These are phyloP conservation scores for Xanthia icteritia DNA, from an alignment of 2,888 invertebrate species.

Conservation along the genomic window DNA sequence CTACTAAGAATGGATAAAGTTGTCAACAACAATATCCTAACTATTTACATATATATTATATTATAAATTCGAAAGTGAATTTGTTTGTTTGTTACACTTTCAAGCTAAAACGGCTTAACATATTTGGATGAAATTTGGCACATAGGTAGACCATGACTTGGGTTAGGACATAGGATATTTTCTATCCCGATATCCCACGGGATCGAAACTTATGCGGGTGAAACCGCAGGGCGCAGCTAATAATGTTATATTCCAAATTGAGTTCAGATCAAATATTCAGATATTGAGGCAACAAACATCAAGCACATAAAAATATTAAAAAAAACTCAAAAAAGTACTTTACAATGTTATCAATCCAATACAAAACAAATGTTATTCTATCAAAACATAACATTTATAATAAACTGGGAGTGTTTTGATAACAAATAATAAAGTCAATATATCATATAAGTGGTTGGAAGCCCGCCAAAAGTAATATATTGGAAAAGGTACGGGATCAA, in stretches of 20 bases:
- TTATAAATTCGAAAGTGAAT: too few species aligned
- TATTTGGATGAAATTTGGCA: too few species aligned
- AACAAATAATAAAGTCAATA: constrained; percentile 62
- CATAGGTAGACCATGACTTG: too few species aligned
- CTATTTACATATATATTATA: too few species aligned
- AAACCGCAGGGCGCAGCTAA: too few species aligned
- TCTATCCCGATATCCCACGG: too few species aligned
- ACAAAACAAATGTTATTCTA: constrained; percentile 35
- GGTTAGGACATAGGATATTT: too few species aligned
- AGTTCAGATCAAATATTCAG: not conserved
- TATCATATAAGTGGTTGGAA: constrained; percentile 59
- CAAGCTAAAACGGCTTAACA: too few species aligned
- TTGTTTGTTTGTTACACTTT: too few species aligned
- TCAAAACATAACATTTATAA: constrained; percentile 51
- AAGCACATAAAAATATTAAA: not conserved
- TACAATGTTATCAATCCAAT: constrained; percentile 6
- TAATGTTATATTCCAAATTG: not conserved
- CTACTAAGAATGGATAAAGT: too few species aligned
- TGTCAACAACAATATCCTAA: too few species aligned
- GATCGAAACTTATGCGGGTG: too few species aligned
- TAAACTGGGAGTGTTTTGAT: constrained; percentile 51
- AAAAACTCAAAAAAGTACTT: not conserved
- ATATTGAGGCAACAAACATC: not conserved
- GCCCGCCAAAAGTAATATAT: constrained; percentile 63
- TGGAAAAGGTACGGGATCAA: constrained; percentile 61